phyloP scores from a whole-genome alignment of 2,888 invertebrate genomes.

The Brachyopa scutellaris region DNA sequence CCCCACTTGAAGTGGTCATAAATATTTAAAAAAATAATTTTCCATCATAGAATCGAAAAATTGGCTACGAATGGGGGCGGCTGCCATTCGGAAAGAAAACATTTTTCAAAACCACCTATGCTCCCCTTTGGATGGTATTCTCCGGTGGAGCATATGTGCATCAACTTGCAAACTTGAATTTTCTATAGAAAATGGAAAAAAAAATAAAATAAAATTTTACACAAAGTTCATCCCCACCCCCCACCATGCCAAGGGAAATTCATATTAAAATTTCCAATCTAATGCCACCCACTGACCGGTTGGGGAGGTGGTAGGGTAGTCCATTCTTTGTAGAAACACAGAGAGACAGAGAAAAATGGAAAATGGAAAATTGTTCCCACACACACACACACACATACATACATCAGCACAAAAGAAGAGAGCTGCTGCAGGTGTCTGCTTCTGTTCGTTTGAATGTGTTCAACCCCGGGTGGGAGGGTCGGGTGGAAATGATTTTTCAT shows the following conservation, averaged over 20 bases:
- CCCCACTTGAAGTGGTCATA: slow-evolving; percentile 38
- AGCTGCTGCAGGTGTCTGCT: slow-evolving; percentile 64
- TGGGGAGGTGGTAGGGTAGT: slow-evolving; percentile 2
- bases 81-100: not conserved
- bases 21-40: slow-evolving; percentile 73
- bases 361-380: slow-evolving; percentile 54
- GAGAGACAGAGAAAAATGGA: slow-evolving; percentile 58
- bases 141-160: slow-evolving; percentile 38
- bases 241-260: slow-evolving; percentile 36
- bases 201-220: slow-evolving; percentile 53
- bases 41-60: slow-evolving; percentile 57
- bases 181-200: slow-evolving; percentile 37
- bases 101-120: not conserved
- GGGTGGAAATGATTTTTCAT: slow-evolving; percentile 65
- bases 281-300: slow-evolving; percentile 56
- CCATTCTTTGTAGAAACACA: slow-evolving; percentile 35
- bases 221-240: slow-evolving; percentile 13
- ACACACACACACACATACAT: slow-evolving; percentile 25
- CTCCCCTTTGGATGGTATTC: no score
- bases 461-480: not conserved
- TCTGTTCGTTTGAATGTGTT: slow-evolving; percentile 49
- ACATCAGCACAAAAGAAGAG: not conserved
- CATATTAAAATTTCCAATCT: slow-evolving; percentile 72
- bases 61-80: not conserved
- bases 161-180: slow-evolving; percentile 43